Evolutionary conservation across 2,888 invertebrate genomes (phyloP), one percentile per base, ranked within the genome.

Genomic region (Bimastos eiseni): DNA sequence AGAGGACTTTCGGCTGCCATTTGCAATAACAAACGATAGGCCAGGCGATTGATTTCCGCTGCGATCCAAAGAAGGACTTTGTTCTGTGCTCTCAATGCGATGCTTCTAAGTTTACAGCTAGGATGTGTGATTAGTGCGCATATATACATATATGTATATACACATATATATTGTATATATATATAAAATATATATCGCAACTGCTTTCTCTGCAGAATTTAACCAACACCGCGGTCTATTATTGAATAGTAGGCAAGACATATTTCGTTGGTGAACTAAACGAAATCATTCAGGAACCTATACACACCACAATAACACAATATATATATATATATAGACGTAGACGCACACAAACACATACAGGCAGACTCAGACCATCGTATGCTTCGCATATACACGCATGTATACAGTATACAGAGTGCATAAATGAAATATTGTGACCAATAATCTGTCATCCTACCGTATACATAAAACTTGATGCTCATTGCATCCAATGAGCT

Each of bases 21-120:
- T 70, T 70, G n/a, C 70, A 70, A n/a, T 70, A n/a, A 70, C 70
- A 70, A 70, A n/a, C 30, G n/a, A 70, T n/a, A 70, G n/a, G n/a
- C n/a, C 70, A 17, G 11, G 30, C n/a, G 70, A 70, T n/a, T 70
- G 70, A n/a, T 70, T 70, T 70, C 70, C 30, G 30, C n/a, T 17
- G 30, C 30, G 70, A 70, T n/a, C n/a, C n/a, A n/a, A 70, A 70
- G 11, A 70, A 70, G 30, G 30, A n/a, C 70, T 70, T 70, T n/a
- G 13, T n/a, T 2, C 30, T 17, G n/a, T 70, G 70, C 70, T n/a
- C 70, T 11, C 11, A n/a, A 11, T n/a, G 30, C n/a, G 49, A n/a
- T n/a, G n/a, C n/a, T n/a, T n/a, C 49, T 24, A 49, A 5, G 49
- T 70, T n/a, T 70, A 70, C 55, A 30, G 6, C 30, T 70, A 49